Base-by-base conservation (phyloP, 2,113 vertebrate species). In the Rhizomys pruinosus region DNA sequence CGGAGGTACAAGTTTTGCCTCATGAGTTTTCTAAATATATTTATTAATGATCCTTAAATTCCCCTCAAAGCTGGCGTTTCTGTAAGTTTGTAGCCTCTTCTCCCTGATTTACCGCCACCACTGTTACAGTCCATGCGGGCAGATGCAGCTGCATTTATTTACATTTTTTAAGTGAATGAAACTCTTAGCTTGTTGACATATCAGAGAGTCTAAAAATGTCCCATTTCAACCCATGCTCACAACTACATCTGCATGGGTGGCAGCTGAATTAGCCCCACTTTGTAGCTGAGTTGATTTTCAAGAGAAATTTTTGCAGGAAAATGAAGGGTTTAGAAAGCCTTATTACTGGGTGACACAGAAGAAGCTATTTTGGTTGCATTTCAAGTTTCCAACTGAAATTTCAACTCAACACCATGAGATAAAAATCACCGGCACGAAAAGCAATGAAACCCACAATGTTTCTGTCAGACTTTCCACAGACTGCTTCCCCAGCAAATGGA, bases 141-240 rank as follows among this genome's bases (percentile, higher is more conserved):
- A 90, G 92, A 93, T 72, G 81, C 96, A 94, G 90, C 94, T 96
- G 94, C 96, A 90, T 96, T 95, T 94, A 96, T 94, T 32, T 32
- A 95, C 96, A 90, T 97, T 94, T 95, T 96, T 96, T 92, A 96
- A 93, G 84, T 96, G 77, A 96, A 94, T 94, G 72, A 96, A 96
- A 93, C 84, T 81, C 29, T 73, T 89, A 11, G 92, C 95, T 92
- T 93, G 78, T 82, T 96, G 96, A 93, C 90, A 93, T 27, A 81
- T 63, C 59, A 20, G 72, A 80, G 87, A 96, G 69, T 91, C 85
- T 82, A 92, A 96, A 97, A 94, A 78, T 44, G 55, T 91, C 78
- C 68, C 57, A 11, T 52, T 86, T 66, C 34, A 94, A 88, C 73
- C 57, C 91, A 57, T 52, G 71, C 92, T 94, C 77, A 76, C 59